phyloP scores from a whole-genome alignment of 2,113 vertebrate species.

The Dascyllus trimaculatus region DNA sequence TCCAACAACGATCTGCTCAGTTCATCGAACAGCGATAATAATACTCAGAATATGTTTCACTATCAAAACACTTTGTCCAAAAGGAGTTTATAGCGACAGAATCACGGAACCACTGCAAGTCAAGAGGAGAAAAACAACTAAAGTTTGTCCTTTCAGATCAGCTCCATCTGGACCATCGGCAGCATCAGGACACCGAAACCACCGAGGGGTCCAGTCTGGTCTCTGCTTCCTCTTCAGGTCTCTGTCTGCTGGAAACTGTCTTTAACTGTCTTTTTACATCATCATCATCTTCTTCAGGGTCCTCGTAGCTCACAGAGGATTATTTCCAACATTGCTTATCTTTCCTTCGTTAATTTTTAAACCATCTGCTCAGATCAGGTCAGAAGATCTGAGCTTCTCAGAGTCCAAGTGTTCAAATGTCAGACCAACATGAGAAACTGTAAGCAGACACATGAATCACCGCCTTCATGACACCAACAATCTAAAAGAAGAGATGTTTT shows the following conservation, averaged over 20 bases:
- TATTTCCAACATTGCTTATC: too few relatives aligned
- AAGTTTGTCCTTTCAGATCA: slow-evolving; percentile 15
- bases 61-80: slow-evolving; percentile 76
- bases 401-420: too few relatives aligned
- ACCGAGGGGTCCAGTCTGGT: background rate
- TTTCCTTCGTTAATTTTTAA: too few relatives aligned
- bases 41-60: slow-evolving; percentile 59
- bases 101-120: slow-evolving; percentile 43
- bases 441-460: background rate
- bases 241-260: background rate
- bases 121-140: slow-evolving; percentile 52
- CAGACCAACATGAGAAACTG: background rate
- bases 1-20: slow-evolving; percentile 51
- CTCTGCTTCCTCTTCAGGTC: background rate
- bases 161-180: slow-evolving; percentile 41
- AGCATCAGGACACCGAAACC: background rate
- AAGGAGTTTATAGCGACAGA: slow-evolving; percentile 57
- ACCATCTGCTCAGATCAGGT: too few relatives aligned
- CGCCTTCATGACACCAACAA: too few relatives aligned
- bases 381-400: too few relatives aligned
- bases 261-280: background rate
- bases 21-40: slow-evolving; percentile 42
- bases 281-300: background rate
- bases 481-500: too few relatives aligned
- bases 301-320: too few relatives aligned